Evolutionary conservation across 2,888 invertebrate genomes (phyloP), one percentile per base, ranked within the genome.

Genomic region (Zhengitettix transpicula): DNA sequence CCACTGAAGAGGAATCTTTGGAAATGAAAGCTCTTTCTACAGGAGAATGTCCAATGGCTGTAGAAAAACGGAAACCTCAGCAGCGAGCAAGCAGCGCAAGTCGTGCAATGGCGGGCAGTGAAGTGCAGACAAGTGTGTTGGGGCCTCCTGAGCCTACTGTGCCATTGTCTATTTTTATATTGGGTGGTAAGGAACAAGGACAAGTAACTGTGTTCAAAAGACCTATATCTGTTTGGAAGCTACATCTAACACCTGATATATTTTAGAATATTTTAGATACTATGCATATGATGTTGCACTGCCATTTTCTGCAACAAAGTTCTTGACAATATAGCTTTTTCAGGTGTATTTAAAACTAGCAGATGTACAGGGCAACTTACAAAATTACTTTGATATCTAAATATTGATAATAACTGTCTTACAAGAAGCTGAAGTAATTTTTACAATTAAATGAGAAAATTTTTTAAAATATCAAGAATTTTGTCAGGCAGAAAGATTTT

Each of bases 101-200:
- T 41, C 73, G 81, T 54, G 78, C 74, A 0, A 80, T 80, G 57
- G 47, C 52, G 5, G 41, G 16, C 28, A 55, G 54, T 15, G 63
- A 65, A 15, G 65, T 65, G 58, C 60, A 63, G 44, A 64, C 66
- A 55, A 66, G 62, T 15, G 62, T 60, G 47, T 59, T 64, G 60
- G 57, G 55, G 17, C 40, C 56, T 42, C 41, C 60, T 14, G 60
- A 60, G 28, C 55, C 58, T 14, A 78, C 78, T 0, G 71, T 82
- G 53, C 78, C 79, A 1, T 71, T 82, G 52, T 82, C 81, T 67
- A 78, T 86, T 63, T 86, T 83, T 68, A 70, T 91, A 60, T 79
- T 88, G 62, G 90, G 90, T 0, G 91, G 91, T 0, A 83, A 84
- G 67, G 89, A 90, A 71, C 83, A 85, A 56, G 84, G 86, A 14